Percentiles rank a stretch among this genome's conserved stretches.
Evolutionary conservation across 2,888 invertebrate species (phyloP).

Genomic region (Liposcelis brunnea): DNA sequence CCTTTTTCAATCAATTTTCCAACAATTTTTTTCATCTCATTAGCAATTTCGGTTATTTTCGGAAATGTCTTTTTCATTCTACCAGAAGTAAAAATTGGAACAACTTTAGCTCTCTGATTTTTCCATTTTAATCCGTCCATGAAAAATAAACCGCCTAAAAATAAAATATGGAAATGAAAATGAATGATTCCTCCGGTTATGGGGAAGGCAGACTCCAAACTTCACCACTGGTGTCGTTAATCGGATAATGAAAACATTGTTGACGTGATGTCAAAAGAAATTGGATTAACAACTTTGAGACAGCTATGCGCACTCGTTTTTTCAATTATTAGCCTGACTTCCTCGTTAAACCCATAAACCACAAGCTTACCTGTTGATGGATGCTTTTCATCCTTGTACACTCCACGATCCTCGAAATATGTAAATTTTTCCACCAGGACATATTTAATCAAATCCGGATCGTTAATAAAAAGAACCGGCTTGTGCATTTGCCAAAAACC

Average conservation of each 20-base stretch:
- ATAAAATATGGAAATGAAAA: background rate
- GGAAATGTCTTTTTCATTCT: constrained; percentile 4
- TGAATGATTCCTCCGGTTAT: too few relatives aligned
- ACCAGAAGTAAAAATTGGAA: constrained; percentile 1
- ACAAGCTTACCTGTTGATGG: background rate
- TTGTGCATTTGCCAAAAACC: constrained; percentile 1
- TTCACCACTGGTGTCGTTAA: too few relatives aligned
- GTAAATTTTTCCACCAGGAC: background rate
- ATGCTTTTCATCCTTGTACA: background rate
- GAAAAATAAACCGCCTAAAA: background rate
- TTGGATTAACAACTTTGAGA: too few relatives aligned
- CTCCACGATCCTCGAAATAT: background rate
- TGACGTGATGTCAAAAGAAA: too few relatives aligned
- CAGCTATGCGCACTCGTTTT: too few relatives aligned
- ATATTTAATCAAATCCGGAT: constrained; percentile 34
- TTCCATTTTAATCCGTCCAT: background rate
- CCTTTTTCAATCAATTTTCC: background rate
- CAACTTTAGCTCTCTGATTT: background rate
- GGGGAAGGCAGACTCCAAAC: too few relatives aligned
- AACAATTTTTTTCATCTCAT: background rate
- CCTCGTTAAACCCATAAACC: too few relatives aligned
- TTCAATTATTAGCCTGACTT: too few relatives aligned
- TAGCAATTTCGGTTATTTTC: background rate
- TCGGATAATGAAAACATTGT: too few relatives aligned
- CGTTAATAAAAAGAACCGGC: constrained; percentile 33